These are phyloP conservation scores for Ceratitis capitata DNA, from an alignment of 1,140 invertebrate species.

Conservation along the genomic window DNA sequence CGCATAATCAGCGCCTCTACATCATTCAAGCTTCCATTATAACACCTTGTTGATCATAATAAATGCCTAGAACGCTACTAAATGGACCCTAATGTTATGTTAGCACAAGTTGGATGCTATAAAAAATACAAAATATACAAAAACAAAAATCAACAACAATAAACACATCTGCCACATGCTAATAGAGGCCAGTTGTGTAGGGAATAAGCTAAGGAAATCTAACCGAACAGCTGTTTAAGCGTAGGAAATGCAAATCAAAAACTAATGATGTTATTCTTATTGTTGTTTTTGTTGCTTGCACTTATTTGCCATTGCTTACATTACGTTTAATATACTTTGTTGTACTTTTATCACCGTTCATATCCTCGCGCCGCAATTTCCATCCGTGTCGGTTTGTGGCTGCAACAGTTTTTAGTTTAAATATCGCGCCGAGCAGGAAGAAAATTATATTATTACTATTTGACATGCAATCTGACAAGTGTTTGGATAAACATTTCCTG, in stretches of 20 bases:
- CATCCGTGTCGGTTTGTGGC: not conserved
- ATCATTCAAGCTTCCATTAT: conserved; percentile 40
- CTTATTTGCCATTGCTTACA: not conserved
- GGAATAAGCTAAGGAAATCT: too few species aligned
- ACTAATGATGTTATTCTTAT: conserved; percentile 57
- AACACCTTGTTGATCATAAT: conserved; percentile 64
- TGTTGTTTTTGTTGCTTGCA: conserved; percentile 4
- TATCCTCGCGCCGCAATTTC: not conserved
- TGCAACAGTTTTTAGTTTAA: not conserved
- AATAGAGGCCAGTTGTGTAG: too few species aligned
- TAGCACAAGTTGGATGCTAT: not conserved
- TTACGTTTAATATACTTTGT: not conserved
- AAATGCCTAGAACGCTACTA: conserved; percentile 63
- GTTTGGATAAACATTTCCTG: conserved; percentile 41
- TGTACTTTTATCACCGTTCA: not conserved
- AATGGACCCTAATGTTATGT: conserved; percentile 60
- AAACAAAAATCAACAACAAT: too few species aligned
- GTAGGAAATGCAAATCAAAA: conserved; percentile 58
- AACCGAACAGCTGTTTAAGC: conserved; percentile 7
- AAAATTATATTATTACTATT: conserved; percentile 64
- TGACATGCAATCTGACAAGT: conserved; percentile 65
- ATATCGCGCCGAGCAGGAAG: conserved; percentile 44
- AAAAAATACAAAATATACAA: too few species aligned
- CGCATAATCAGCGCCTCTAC: not conserved
- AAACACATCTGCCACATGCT: conserved; percentile 40